phyloP scores from a whole-genome alignment of 1,140 invertebrate species.

The Uloborus diversus region DNA sequence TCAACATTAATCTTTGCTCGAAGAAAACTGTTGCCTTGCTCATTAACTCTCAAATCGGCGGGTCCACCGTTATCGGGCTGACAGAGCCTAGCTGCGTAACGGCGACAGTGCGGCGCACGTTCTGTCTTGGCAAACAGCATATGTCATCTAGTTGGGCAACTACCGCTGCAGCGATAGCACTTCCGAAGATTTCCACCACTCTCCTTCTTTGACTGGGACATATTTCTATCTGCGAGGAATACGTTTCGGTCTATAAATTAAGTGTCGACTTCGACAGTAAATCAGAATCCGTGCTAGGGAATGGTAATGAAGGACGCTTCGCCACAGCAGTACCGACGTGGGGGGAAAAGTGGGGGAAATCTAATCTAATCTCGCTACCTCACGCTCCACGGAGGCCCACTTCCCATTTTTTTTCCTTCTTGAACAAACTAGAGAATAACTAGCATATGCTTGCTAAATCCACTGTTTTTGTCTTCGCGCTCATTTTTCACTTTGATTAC shows the following conservation, averaged over 20 bases:
- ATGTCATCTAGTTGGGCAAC: slow-evolving; percentile 21
- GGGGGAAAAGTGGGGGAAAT: neutral
- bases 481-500: too few species aligned
- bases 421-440: neutral
- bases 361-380: slow-evolving; percentile 20
- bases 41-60: slow-evolving; percentile 29
- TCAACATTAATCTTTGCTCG: slow-evolving; percentile 45
- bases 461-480: too few species aligned
- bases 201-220: slow-evolving; percentile 9
- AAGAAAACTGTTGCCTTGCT: slow-evolving; percentile 35
- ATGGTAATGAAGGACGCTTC: slow-evolving; percentile 26
- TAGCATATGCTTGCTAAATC: too few species aligned
- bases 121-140: neutral
- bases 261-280: slow-evolving; percentile 15
- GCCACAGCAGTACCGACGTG: neutral
- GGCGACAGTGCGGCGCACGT: neutral
- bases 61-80: slow-evolving; percentile 19
- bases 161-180: neutral
- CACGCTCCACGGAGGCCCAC: neutral
- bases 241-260: slow-evolving; percentile 28
- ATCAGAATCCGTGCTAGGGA: slow-evolving; percentile 26
- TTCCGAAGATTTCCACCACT: slow-evolving; percentile 14
- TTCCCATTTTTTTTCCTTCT: slow-evolving; percentile 2
- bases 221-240: slow-evolving; percentile 23
- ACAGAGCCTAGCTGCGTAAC: neutral